A percentile compares a stretch with the other conserved stretches of the same genome.
Evolutionary conservation across 2,113 vertebrate genomes (phyloP).

Genomic region (Sturnira hondurensis): DNA sequence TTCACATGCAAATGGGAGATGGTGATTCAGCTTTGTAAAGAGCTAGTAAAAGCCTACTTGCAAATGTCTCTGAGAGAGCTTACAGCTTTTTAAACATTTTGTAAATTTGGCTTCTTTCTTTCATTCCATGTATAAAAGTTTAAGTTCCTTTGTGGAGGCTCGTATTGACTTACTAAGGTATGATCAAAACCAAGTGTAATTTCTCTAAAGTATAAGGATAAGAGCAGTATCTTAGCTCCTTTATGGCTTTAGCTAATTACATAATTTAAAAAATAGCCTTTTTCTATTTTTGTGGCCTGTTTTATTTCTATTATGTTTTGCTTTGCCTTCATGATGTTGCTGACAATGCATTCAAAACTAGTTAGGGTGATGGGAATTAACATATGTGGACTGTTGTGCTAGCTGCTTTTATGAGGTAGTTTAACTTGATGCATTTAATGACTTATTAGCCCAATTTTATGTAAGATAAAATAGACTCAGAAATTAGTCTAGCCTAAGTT

Average conservation of each 20-base stretch:
- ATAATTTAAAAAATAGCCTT: background rate
- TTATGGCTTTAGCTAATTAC: conserved; percentile 2
- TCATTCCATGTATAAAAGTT: background rate
- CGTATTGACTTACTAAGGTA: background rate
- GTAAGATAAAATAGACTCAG: conserved; percentile 6
- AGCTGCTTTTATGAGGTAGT: background rate
- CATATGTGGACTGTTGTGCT: background rate
- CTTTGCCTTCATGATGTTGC: conserved; percentile 5
- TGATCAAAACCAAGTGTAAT: background rate
- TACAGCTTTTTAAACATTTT: background rate
- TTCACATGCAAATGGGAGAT: background rate
- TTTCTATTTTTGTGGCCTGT: conserved; percentile 4
- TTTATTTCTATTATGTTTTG: conserved; percentile 28
- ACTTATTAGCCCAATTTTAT: conserved; percentile 2
- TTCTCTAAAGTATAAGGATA: background rate
- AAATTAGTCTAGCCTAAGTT: background rate
- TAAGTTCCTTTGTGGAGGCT: background rate
- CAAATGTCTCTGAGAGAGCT: background rate
- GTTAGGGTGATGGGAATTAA: background rate
- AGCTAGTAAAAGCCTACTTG: background rate
- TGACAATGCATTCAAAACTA: conserved; percentile 1
- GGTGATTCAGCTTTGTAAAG: background rate
- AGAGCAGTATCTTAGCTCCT: background rate
- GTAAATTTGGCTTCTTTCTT: background rate
- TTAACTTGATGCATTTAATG: background rate